These are phyloP conservation scores for Octopus bimaculoides DNA, from an alignment of 1,140 invertebrate species.

Conservation along the genomic window DNA sequence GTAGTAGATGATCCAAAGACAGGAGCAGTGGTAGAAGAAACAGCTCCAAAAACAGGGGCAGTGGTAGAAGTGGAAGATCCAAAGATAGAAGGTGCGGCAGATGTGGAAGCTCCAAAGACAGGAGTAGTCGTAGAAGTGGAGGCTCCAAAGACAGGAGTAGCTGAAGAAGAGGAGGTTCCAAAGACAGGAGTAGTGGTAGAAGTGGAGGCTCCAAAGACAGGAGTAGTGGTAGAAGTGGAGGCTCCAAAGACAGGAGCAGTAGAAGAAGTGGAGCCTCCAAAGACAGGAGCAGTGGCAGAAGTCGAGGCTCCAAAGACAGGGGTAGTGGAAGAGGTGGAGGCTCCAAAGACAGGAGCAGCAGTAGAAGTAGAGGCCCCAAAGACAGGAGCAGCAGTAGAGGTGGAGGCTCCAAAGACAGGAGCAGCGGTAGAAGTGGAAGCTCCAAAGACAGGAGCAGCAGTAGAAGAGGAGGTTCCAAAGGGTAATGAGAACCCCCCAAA, in stretches of 20 bases:
- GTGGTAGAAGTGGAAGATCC: not conserved
- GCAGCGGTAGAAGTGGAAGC: not conserved
- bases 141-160: not conserved
- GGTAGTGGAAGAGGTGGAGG: not conserved
- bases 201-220: no score
- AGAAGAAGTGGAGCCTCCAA: not conserved
- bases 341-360: not conserved
- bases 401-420: not conserved
- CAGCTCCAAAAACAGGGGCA: not conserved
- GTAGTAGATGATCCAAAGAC: constrained; percentile 11
- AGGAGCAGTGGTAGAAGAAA: constrained; percentile 4
- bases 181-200: not conserved
- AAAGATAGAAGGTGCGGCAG: constrained; percentile 5
- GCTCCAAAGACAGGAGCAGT: not conserved
- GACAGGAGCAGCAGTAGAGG: constrained; percentile 3
- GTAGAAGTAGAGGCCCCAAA: not conserved
- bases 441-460: not conserved
- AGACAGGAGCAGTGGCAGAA: not conserved
- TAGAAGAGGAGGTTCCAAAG: not conserved
- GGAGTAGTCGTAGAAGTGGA: not conserved
- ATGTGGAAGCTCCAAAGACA: not conserved
- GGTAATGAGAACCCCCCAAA: not conserved
- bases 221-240: not conserved
- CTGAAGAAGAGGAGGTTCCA: not conserved
- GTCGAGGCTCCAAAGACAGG: not conserved